phyloP scores from a whole-genome alignment of 2,888 invertebrate species.

The Endotricha flammealis region DNA sequence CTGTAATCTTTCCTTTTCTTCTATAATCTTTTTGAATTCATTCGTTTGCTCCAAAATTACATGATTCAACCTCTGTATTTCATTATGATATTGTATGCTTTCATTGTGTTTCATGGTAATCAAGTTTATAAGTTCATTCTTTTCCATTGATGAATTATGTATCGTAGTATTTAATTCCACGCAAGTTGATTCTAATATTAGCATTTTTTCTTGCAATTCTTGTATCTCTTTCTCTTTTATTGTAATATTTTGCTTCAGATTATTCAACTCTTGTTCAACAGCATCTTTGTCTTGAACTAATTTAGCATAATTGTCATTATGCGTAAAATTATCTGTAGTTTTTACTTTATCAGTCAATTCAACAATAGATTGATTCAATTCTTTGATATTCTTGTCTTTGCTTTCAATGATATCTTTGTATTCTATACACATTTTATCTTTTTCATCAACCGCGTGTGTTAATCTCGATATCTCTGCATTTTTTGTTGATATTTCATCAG shows the following conservation, averaged over 20 bases:
- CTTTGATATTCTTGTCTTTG: conserved; percentile 60
- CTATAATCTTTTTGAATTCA: conserved; percentile 49
- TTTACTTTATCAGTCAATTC: conserved; percentile 52
- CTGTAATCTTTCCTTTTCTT: conserved; percentile 46
- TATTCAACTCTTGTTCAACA: conserved; percentile 39
- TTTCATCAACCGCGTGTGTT: conserved; percentile 30
- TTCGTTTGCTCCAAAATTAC: conserved; percentile 73
- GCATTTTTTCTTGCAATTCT: conserved; percentile 35
- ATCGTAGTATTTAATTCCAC: conserved; percentile 44
- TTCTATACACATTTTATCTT: conserved; percentile 31
- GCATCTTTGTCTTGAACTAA: conserved; percentile 45
- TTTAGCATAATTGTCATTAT: conserved; percentile 47
- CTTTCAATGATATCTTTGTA: conserved; percentile 33
- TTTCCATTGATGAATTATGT: conserved; percentile 66
- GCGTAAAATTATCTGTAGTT: conserved; percentile 36
- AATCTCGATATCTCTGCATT: conserved; percentile 41
- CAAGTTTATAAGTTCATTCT: conserved; percentile 83
- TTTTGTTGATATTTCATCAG: conserved; percentile 44
- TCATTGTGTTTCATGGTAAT: conserved; percentile 91
- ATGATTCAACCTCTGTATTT: conserved; percentile 87
- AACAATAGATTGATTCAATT: conserved; percentile 50
- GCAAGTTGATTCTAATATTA: conserved; percentile 39
- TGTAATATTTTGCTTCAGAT: conserved; percentile 34
- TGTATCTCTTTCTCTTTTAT: conserved; percentile 38
- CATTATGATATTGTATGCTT: conserved; percentile 89